Conservation (phyloP, 2,888 invertebrate genomes). For the Volucella inanis region DNA sequence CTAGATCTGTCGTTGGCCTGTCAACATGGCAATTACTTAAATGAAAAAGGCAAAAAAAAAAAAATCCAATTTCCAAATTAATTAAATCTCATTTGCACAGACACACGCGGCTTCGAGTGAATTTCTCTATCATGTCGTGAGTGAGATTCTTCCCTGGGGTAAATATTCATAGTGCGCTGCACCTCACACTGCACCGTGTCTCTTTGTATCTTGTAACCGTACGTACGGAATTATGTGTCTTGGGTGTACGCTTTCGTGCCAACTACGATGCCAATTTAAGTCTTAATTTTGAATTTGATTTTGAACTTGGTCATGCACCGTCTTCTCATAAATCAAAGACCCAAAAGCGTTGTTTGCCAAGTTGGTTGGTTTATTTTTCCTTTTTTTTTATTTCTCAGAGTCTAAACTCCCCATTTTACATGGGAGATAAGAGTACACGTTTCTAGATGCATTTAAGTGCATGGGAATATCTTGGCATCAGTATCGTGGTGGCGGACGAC, state of each 20-base stretch:
- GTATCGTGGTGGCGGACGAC: not conserved
- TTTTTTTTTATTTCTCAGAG: slow-evolving; percentile 2
- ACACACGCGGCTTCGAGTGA: slow-evolving; percentile 12
- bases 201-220: no score
- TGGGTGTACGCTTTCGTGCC: slow-evolving; percentile 55
- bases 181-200: slow-evolving; percentile 37
- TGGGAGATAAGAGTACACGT: not conserved
- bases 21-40: slow-evolving; percentile 35
- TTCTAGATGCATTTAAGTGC: slow-evolving; percentile 8
- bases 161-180: slow-evolving; percentile 5
- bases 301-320: slow-evolving; percentile 73
- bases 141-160: slow-evolving; percentile 52
- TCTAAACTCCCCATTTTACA: not conserved
- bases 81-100: slow-evolving; percentile 67
- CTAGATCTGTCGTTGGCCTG: slow-evolving; percentile 32
- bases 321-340: slow-evolving; percentile 71
- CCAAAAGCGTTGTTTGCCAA: slow-evolving; percentile 59
- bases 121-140: slow-evolving; percentile 61
- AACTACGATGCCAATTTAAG: slow-evolving; percentile 68
- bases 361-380: not conserved
- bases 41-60: slow-evolving; percentile 4
- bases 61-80: slow-evolving; percentile 51
- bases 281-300: slow-evolving; percentile 71
- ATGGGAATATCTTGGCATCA: slow-evolving; percentile 51
- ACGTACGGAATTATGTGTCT: slow-evolving; percentile 1